Evolutionary conservation across 2,113 vertebrate genomes (phyloP).

Genomic region (Zapus hudsonius): DNA sequence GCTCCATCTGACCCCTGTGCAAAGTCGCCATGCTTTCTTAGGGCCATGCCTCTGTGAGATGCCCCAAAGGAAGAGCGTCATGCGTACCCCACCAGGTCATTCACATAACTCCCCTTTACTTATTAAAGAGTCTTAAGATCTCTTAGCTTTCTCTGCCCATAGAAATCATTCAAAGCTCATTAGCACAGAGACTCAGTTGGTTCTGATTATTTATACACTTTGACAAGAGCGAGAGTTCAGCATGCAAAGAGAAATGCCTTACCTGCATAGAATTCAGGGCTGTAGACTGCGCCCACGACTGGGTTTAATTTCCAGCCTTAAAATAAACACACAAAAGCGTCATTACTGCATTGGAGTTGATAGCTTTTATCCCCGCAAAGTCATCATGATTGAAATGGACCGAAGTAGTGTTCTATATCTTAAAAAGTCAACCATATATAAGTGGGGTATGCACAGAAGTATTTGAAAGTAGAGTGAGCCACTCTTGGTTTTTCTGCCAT

Average conservation of each 20-base stretch:
- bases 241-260: slow-evolving; percentile 74
- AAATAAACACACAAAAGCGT: slow-evolving; percentile 79
- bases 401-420: neutral
- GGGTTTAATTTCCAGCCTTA: slow-evolving; percentile 99
- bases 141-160: slow-evolving; percentile 47
- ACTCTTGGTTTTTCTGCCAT: slow-evolving; percentile 20
- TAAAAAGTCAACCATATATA: neutral
- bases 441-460: neutral
- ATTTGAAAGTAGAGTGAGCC: neutral
- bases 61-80: neutral
- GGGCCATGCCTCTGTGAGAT: slow-evolving; percentile 36
- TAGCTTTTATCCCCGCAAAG: neutral
- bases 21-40: neutral
- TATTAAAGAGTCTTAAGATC: neutral
- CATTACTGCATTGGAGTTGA: slow-evolving; percentile 61
- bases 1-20: too few species aligned
- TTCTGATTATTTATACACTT: slow-evolving; percentile 17
- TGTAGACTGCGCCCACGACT: slow-evolving; percentile 98
- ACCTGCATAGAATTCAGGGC: slow-evolving; percentile 99
- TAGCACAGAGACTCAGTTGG: neutral
- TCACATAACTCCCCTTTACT: neutral
- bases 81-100: neutral
- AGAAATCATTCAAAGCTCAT: slow-evolving; percentile 25
- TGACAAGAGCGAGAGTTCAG: slow-evolving; percentile 31
- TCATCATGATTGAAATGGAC: neutral